Evolutionary conservation across 2,888 invertebrate species (phyloP).

Genomic region (Cataglyphis rosenhaueri): DNA sequence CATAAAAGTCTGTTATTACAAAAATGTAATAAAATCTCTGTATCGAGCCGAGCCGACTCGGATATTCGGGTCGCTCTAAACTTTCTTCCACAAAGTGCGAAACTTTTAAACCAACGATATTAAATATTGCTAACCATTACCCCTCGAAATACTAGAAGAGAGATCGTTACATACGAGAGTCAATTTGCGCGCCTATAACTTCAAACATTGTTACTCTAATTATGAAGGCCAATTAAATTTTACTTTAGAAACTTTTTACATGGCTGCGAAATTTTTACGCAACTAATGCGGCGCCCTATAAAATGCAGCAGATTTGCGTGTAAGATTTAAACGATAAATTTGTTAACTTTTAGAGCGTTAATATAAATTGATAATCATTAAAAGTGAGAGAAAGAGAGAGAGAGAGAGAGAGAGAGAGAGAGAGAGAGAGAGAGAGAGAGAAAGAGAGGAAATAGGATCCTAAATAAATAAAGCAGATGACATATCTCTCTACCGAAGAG

Average conservation of each 20-base stretch:
- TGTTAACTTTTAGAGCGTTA: neutral
- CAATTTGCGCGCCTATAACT: conserved; percentile 49
- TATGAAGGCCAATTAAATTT: conserved; percentile 38
- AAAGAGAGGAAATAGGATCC: neutral
- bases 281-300: neutral
- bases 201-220: conserved; percentile 48
- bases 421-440: too few species aligned
- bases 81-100: conserved; percentile 36
- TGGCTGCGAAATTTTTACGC: conserved; percentile 24
- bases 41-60: conserved; percentile 7
- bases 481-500: conserved; percentile 1
- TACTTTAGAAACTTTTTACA: conserved; percentile 24
- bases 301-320: neutral
- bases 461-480: conserved; percentile 5
- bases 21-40: conserved; percentile 34
- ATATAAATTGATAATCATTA: neutral
- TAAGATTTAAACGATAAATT: neutral
- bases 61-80: neutral
- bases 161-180: conserved; percentile 44
- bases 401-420: too few species aligned
- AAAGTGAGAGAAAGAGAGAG: too few species aligned
- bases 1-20: conserved; percentile 40
- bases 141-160: conserved; percentile 6
- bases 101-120: conserved; percentile 49
- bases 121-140: conserved; percentile 42